These are phyloP conservation scores for Microtus oregoni DNA, from an alignment of 2,113 vertebrate species.

Conservation along the genomic window DNA sequence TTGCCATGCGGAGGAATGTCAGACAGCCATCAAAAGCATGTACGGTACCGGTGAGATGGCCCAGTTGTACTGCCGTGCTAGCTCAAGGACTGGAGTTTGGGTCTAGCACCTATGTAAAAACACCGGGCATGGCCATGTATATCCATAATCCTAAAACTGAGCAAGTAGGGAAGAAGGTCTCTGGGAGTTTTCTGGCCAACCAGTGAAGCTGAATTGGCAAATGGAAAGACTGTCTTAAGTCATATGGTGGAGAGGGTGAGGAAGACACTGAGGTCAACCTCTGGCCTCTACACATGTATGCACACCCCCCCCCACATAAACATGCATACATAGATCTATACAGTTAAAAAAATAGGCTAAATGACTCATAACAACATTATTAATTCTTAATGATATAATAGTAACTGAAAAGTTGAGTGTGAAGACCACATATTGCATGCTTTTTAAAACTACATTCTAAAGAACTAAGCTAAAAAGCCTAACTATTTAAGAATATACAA, in stretches of 20 bases:
- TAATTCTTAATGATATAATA: not conserved
- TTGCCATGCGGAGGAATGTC: not conserved
- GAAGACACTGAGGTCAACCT: not conserved
- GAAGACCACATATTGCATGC: not conserved
- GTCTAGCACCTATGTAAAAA: not conserved
- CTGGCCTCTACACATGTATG: not conserved
- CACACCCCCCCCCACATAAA: no score
- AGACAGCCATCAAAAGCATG: conserved; percentile 10
- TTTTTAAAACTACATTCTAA: not conserved
- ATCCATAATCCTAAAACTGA: not conserved
- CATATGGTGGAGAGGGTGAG: not conserved
- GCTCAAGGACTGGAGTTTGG: not conserved
- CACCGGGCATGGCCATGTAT: no score
- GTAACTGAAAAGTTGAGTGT: not conserved
- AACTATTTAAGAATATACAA: not conserved
- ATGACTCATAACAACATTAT: not conserved
- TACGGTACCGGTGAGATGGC: not conserved
- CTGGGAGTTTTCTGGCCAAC: not conserved
- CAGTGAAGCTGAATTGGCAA: not conserved
- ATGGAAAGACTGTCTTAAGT: not conserved
- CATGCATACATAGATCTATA: not conserved
- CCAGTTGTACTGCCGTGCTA: no score
- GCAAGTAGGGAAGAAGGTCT: no score
- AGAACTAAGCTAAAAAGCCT: not conserved
- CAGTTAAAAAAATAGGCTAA: not conserved